A percentile compares a stretch with the other conserved stretches of the same genome.
phyloP scores from a whole-genome alignment of 2,113 vertebrate species.

The Tonatia bakeri region DNA sequence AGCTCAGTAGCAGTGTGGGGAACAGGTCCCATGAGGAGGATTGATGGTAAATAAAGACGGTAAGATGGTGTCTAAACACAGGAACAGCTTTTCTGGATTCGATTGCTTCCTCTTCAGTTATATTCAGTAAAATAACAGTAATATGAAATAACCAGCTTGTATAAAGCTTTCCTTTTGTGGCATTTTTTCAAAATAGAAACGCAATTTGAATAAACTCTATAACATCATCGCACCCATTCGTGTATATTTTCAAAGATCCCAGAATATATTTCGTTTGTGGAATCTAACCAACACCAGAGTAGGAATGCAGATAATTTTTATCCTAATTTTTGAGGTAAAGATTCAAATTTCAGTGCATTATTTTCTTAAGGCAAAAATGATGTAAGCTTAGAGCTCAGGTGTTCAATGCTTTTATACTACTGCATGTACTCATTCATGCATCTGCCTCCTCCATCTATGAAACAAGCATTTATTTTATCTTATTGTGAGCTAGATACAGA shows the following conservation, averaged over 20 bases:
- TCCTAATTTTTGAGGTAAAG: not conserved
- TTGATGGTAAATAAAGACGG: constrained; percentile 34
- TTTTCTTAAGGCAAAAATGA: not conserved
- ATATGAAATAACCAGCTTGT: not conserved
- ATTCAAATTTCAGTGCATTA: not conserved
- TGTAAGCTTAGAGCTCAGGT: not conserved
- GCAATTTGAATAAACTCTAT: not conserved
- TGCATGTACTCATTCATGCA: not conserved
- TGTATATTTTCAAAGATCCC: not conserved
- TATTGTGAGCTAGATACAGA: not conserved
- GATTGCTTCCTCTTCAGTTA: not conserved
- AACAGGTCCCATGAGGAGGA: constrained; percentile 30
- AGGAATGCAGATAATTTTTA: not conserved
- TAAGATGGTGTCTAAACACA: constrained; percentile 5
- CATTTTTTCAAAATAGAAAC: not conserved
- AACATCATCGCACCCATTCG: not conserved
- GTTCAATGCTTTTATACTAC: not conserved
- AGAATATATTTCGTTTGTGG: not conserved
- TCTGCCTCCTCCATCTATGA: not conserved
- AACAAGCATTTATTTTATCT: not conserved
- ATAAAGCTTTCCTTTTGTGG: not conserved
- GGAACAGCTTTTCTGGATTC: not conserved
- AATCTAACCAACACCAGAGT: not conserved
- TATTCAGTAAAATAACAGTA: not conserved
- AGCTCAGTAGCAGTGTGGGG: not conserved